These are phyloP conservation scores for Furcifer pardalis DNA, from an alignment of 2,797 vertebrate genomes.

Conservation along the genomic window DNA sequence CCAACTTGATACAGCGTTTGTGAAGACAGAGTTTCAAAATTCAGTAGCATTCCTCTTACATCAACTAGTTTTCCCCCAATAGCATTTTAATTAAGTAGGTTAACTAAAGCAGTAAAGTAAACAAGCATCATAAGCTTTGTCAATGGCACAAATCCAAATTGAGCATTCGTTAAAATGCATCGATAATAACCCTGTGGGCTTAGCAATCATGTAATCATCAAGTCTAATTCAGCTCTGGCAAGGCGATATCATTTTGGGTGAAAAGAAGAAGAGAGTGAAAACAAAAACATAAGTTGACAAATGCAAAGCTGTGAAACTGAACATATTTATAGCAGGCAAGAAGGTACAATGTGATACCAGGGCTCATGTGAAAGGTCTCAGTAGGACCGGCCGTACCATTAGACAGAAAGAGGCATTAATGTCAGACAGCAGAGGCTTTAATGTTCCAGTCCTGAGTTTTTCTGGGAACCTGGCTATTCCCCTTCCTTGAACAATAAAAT, in stretches of 20 bases:
- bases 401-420: neutral
- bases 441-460: neutral
- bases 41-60: neutral
- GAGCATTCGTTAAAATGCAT: neutral
- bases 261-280: neutral
- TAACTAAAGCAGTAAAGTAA: neutral
- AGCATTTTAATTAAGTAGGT: neutral
- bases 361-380: too few relatives aligned
- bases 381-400: neutral
- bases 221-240: neutral
- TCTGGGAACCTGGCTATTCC: neutral
- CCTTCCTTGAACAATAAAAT: neutral
- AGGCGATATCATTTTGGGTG: neutral
- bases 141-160: neutral
- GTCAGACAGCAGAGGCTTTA: neutral
- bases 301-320: neutral
- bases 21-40: neutral
- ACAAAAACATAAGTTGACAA: neutral
- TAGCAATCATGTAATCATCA: neutral
- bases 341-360: neutral
- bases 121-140: neutral
- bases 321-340: neutral
- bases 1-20: neutral
- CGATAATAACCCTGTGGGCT: neutral
- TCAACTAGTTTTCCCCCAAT: neutral